Base-by-base conservation (phyloP, 2,113 vertebrate genomes). In the Hassar affinis region DNA sequence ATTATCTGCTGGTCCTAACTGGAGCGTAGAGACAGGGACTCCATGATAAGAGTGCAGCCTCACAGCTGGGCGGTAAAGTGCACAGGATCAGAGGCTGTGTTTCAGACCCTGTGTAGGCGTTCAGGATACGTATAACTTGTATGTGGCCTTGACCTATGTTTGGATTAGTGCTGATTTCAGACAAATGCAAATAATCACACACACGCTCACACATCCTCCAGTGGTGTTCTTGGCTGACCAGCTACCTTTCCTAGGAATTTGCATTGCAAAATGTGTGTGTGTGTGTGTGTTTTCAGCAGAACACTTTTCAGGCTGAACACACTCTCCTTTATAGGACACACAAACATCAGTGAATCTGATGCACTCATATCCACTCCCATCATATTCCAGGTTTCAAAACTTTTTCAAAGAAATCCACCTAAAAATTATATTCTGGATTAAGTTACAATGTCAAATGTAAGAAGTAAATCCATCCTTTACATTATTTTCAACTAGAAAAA, bases 201-300 rank as follows among this genome's bases (percentile, higher is more conserved):
- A 79, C 38, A 3, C 25, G 17, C 6, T 52, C 61, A 52, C 62
- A 33, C 42, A 51, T 45, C 38, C 42, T 22, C 9, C n/a, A 47
- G 5, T 49, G n/a, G 45, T 64, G 9, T n/a, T 59, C 25, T 49
- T 49, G 38, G 42, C 42, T 79, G 42, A 79, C 61, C 47, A 35
- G 33, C 27, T n/a, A 45, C 30, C 51, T 68, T 54, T 80, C 61
- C 79, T 68, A 35, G 4, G 22, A 25, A 64, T 79, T 79, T 79
- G 57, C 17, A 64, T 62, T 47, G 56, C 20, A 64, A 64, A 79
- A 2, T 75, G 8, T 75, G 49, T 30, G 72, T 47, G 38, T 30
- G 15, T 8, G n/a, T 74, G 14, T 30, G 2, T 9, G 45, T 30
- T 11, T 25, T 54, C 49, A 51, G 45, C 47, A 76, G 51, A 72